phyloP scores from a whole-genome alignment of 2,888 invertebrate genomes.

The Drosophila formosana region DNA sequence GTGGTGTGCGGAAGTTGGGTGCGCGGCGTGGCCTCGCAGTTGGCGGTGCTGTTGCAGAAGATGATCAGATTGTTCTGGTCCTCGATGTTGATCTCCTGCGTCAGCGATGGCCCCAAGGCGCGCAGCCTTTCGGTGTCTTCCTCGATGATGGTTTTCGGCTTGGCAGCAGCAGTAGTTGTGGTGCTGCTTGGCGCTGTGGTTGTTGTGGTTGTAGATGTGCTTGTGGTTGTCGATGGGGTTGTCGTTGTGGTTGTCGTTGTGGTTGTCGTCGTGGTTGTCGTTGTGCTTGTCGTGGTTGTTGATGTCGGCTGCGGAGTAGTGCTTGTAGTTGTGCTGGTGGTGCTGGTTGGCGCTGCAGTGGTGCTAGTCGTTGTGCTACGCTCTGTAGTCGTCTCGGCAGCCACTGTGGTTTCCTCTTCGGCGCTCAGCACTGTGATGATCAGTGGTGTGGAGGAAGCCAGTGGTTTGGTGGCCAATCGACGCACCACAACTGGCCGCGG shows the following conservation, averaged over 20 bases:
- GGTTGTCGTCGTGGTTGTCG: conserved; percentile 24
- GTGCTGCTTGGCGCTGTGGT: conserved; percentile 35
- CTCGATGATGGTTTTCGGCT: conserved; percentile 67
- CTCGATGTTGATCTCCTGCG: conserved; percentile 79
- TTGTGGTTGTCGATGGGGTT: conserved; percentile 31
- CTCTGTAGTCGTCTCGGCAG: conserved; percentile 7
- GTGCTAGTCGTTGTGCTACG: conserved; percentile 17
- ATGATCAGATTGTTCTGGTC: conserved; percentile 83
- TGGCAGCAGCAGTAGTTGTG: conserved; percentile 28
- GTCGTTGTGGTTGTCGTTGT: conserved; percentile 20
- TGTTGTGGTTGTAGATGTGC: conserved; percentile 20
- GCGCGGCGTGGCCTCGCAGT: conserved; percentile 60
- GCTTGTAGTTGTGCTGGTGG: conserved; percentile 17
- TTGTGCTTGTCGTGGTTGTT: conserved; percentile 12
- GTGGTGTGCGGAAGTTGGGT: conserved; percentile 82
- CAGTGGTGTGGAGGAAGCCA: conserved; percentile 76
- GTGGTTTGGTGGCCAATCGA: conserved; percentile 39
- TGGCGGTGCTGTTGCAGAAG: conserved; percentile 84
- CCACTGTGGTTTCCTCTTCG: conserved; percentile 72
- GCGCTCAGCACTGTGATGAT: conserved; percentile 82
- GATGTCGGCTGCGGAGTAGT: conserved; percentile 7
- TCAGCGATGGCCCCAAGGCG: conserved; percentile 75
- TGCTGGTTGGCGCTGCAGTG: conserved; percentile 15
- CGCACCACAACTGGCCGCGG: conserved; percentile 52
- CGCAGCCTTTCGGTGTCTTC: conserved; percentile 77